These are phyloP conservation scores for Pseudomyrmex dendroicus DNA, from an alignment of 1,140 invertebrate species.

Conservation along the genomic window DNA sequence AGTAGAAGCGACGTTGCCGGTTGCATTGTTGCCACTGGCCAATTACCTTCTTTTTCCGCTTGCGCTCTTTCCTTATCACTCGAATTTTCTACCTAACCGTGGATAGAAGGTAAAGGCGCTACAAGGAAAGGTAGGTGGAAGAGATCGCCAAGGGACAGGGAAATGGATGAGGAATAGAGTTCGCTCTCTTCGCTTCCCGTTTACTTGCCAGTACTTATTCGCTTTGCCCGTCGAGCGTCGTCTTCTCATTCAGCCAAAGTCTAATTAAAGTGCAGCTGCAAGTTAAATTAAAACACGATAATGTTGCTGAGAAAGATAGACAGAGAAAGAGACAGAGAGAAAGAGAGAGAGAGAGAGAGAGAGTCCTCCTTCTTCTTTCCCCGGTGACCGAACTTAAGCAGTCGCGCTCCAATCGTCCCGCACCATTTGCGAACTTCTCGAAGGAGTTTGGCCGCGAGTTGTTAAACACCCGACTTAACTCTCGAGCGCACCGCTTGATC, in stretches of 20 bases:
- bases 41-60: constrained; percentile 64
- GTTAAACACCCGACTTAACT: constrained; percentile 63
- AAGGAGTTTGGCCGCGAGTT: constrained; percentile 65
- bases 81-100: constrained; percentile 47
- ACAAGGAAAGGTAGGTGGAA: constrained; percentile 3
- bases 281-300: constrained; percentile 82
- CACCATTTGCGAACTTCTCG: constrained; percentile 66
- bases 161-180: constrained; percentile 57
- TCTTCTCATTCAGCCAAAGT: constrained; percentile 77
- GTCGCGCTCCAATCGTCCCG: constrained; percentile 64
- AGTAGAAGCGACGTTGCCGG: constrained; percentile 46
- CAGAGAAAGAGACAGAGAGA: neutral
- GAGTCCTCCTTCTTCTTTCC: constrained; percentile 30
- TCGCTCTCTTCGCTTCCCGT: constrained; percentile 54
- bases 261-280: constrained; percentile 81
- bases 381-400: constrained; percentile 64
- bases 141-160: constrained; percentile 55
- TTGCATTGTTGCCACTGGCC: constrained; percentile 62
- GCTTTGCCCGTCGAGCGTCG: constrained; percentile 71
- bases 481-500: constrained; percentile 25
- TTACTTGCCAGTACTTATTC: constrained; percentile 66
- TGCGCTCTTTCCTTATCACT: constrained; percentile 42
- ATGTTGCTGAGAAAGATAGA: constrained; percentile 71
- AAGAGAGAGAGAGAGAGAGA: constrained; percentile 6
- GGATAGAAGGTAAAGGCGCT: constrained; percentile 23